Conservation (phyloP, 2,113 vertebrate species). For the Solea solea region DNA sequence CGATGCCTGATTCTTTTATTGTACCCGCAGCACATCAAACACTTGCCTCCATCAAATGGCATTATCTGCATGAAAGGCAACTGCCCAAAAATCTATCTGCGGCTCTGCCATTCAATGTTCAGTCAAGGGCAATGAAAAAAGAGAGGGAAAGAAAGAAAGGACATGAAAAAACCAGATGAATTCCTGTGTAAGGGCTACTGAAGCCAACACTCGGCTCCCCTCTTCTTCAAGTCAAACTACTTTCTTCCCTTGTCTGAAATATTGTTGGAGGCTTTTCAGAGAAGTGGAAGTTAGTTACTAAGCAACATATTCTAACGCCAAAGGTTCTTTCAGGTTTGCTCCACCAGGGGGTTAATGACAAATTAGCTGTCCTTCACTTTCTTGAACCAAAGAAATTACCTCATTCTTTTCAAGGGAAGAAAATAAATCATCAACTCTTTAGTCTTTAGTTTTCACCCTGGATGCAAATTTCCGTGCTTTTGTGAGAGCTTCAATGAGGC, state of each 20-base stretch:
- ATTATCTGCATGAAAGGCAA: slow-evolving; percentile 99
- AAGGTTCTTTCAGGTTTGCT: slow-evolving; percentile 44
- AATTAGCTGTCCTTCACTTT: slow-evolving; percentile 50
- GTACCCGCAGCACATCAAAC: slow-evolving; percentile 95
- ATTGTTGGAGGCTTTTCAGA: slow-evolving; percentile 44
- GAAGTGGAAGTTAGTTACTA: slow-evolving; percentile 62
- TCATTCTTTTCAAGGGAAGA: slow-evolving; percentile 20
- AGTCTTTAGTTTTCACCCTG: slow-evolving; percentile 16
- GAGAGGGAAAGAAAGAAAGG: slow-evolving; percentile 69
- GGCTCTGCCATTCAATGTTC: slow-evolving; percentile 87
- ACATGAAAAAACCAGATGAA: slow-evolving; percentile 51
- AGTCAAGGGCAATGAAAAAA: slow-evolving; percentile 87
- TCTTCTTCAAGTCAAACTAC: slow-evolving; percentile 35
- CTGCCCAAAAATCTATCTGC: slow-evolving; percentile 94
- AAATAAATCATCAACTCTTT: not conserved
- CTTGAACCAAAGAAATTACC: slow-evolving; percentile 35
- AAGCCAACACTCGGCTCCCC: slow-evolving; percentile 15
- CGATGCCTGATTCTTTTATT: slow-evolving; percentile 90
- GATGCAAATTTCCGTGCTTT: not conserved
- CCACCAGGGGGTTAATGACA: slow-evolving; percentile 53
- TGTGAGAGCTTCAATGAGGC: slow-evolving; percentile 15
- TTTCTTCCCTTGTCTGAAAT: slow-evolving; percentile 26
- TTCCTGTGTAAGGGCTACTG: slow-evolving; percentile 38
- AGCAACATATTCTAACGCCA: slow-evolving; percentile 65
- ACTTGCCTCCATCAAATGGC: slow-evolving; percentile 93